Conservation (phyloP, 2,888 invertebrate genomes). For the Idaea straminata region DNA sequence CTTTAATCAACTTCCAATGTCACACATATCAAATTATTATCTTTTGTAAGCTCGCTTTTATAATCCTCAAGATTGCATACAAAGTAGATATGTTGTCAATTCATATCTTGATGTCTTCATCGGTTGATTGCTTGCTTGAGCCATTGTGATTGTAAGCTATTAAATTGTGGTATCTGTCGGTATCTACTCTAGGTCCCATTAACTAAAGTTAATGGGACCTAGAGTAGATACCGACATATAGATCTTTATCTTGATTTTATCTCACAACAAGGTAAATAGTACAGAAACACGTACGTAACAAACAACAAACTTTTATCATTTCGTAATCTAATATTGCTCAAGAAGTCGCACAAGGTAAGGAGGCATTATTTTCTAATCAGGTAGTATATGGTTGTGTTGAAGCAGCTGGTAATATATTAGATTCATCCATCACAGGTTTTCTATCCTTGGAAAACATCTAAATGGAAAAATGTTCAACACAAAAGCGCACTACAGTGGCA, state of each 20-base stretch:
- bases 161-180: slow-evolving; percentile 53
- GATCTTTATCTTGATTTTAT: slow-evolving; percentile 30
- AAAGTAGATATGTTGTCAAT: slow-evolving; percentile 31
- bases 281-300: neutral
- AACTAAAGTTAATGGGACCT: slow-evolving; percentile 55
- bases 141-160: slow-evolving; percentile 39
- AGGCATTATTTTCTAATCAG: neutral
- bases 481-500: slow-evolving; percentile 37
- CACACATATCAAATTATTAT: slow-evolving; percentile 11
- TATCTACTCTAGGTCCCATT: slow-evolving; percentile 50
- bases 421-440: slow-evolving; percentile 31
- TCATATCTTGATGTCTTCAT: slow-evolving; percentile 52
- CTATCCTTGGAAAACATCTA: slow-evolving; percentile 20
- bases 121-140: slow-evolving; percentile 38
- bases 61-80: slow-evolving; percentile 13
- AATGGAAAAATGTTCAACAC: slow-evolving; percentile 33
- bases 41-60: slow-evolving; percentile 7
- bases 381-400: neutral
- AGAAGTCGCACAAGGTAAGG: neutral
- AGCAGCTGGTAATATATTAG: slow-evolving; percentile 40
- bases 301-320: neutral
- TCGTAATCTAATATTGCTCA: neutral
- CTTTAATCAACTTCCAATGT: slow-evolving; percentile 13
- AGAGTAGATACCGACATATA: slow-evolving; percentile 46
- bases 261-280: slow-evolving; percentile 1